Evolutionary conservation across 2,797 vertebrate species (phyloP).

Genomic region (Acestrorhynchus altus): DNA sequence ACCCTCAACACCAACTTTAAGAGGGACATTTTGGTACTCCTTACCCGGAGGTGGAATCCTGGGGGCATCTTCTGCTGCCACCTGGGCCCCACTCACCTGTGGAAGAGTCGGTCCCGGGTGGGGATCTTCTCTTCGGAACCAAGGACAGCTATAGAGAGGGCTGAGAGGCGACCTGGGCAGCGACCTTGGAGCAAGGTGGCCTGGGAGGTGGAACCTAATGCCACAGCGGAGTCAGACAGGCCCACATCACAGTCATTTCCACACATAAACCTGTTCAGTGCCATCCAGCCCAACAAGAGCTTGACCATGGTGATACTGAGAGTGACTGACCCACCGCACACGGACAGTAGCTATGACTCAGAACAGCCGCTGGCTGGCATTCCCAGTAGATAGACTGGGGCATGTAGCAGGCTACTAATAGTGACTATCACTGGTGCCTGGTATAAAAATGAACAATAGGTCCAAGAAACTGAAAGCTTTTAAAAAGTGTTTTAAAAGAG

Average conservation of each 20-base stretch:
- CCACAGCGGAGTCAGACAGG: constrained; percentile 7
- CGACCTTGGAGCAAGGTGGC: constrained; percentile 53
- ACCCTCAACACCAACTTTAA: constrained; percentile 65
- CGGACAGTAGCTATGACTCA: constrained; percentile 12
- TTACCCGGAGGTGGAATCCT: constrained; percentile 26
- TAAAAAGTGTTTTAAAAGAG: too few relatives aligned
- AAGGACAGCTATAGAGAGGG: constrained; percentile 11
- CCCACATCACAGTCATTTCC: constrained; percentile 11
- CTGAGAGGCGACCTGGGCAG: constrained; percentile 13
- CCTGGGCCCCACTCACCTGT: not conserved
- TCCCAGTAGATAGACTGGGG: not conserved
- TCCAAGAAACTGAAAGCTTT: not conserved
- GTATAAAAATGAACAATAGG: not conserved
- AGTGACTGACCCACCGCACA: constrained; percentile 52
- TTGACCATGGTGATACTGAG: constrained; percentile 55
- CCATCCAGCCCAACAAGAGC: constrained; percentile 40
- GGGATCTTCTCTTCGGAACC: constrained; percentile 39
- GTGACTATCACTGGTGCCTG: not conserved
- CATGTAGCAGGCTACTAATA: too few relatives aligned
- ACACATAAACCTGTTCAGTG: constrained; percentile 30
- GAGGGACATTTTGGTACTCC: constrained; percentile 52
- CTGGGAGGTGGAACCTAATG: constrained; percentile 48
- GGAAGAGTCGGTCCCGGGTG: constrained; percentile 41
- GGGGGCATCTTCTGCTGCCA: not conserved
- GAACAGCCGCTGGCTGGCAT: constrained; percentile 16